Conservation (phyloP, 2,797 vertebrate species). For the Mallotus villosus region DNA sequence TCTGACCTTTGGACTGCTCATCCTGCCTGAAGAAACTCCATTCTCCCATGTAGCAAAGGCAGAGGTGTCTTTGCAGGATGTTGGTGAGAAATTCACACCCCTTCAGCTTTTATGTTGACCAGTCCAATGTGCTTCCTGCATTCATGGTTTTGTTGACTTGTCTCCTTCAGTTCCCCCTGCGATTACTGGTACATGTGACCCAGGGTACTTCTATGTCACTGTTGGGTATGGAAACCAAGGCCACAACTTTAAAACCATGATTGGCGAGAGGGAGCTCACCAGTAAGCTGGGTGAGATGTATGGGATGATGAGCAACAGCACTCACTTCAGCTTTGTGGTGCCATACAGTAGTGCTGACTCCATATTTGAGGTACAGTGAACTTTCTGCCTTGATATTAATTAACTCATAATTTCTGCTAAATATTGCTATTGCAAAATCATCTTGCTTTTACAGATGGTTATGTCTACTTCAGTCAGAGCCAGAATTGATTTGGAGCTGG, state of each 20-base stretch:
- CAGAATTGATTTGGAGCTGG: constrained; percentile 63
- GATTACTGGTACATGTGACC: constrained; percentile 66
- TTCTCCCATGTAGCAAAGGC: constrained; percentile 56
- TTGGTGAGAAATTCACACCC: constrained; percentile 56
- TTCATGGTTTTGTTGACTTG: not conserved
- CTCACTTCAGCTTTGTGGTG: constrained; percentile 62
- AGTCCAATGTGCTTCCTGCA: not conserved
- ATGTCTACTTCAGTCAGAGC: constrained; percentile 53
- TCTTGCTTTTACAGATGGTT: constrained; percentile 45
- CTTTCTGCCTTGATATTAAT: not conserved
- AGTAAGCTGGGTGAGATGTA: constrained; percentile 44
- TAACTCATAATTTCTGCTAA: not conserved
- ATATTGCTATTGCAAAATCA: not conserved
- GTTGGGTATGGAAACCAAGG: constrained; percentile 64
- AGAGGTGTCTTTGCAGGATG: constrained; percentile 54
- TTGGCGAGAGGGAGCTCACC: constrained; percentile 56
- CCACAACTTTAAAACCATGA: constrained; percentile 44
- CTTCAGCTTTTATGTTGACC: not conserved
- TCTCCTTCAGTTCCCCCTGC: constrained; percentile 59
- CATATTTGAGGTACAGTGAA: constrained; percentile 60
- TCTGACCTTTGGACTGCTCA: constrained; percentile 64
- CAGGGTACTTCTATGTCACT: constrained; percentile 55
- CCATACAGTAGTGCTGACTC: constrained; percentile 51
- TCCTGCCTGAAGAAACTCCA: constrained; percentile 63
- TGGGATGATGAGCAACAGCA: constrained; percentile 49